Evolutionary conservation across 2,888 invertebrate species (phyloP), one percentile per base, ranked within the genome.

Genomic region (Hydriomena furcata): DNA sequence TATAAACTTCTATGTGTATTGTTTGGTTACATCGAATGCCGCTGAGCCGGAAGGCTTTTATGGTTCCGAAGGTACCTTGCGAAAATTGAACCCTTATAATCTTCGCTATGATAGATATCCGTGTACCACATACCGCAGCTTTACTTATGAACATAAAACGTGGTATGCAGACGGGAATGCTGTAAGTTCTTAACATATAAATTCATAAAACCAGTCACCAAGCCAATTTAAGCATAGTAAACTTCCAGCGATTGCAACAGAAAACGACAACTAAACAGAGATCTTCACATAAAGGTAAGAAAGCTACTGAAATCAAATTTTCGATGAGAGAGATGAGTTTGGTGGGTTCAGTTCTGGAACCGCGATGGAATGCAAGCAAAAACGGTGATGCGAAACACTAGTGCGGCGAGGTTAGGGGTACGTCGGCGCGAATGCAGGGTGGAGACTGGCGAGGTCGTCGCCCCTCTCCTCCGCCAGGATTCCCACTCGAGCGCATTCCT

Each of bases 401-500:
- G 52, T 59, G 61, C 58, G 46, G 48, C 36, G 55, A 50, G 50
- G 45, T 48, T 53, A 51, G 50, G 53, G 44, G 53, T 56, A 48
- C 47, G 42, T 45, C 56, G 62, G 58, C 60, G 61, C 63, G 55
- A 58, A 66, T 63, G 70, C 61, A 65, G 68, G 66, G 71, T 71
- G 65, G 68, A 68, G 79, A 71, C 71, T 71, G 65, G 68, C 69
- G 79, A 71, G 82, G 82, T 82, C 80, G 80, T 76, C 78, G 81
- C 68, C 74, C 82, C 65, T 65, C 70, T 71, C 69, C 71, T 73
- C 65, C 65, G 67, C 63, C 74, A 75, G 72, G 79, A 81, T 79
- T 77, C 80, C 77, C 73, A 73, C 76, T 76, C 68, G 76, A 78
- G 77, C 77, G 74, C 82, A 83, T 84, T 84, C 79, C 73, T 75